phyloP scores from a whole-genome alignment of 1,140 invertebrate species.

The Pseudobourletiella spinata region DNA sequence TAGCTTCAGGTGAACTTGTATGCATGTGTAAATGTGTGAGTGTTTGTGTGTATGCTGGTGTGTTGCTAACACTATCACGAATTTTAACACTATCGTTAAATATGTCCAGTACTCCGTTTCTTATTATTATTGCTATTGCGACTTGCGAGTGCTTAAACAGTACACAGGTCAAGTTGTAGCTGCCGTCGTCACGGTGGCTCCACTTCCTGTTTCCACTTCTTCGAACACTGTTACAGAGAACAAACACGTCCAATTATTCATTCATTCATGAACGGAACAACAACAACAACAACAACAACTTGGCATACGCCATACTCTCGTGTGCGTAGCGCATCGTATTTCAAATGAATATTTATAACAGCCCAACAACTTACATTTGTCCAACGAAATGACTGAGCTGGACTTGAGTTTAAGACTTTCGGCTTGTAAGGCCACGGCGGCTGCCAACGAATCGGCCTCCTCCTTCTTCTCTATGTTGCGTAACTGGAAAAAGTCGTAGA shows the following conservation, averaged over 20 bases:
- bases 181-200: constrained; percentile 19
- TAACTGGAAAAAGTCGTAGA: constrained; percentile 80
- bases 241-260: neutral
- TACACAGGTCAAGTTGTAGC: constrained; percentile 16
- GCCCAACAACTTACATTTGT: constrained; percentile 59
- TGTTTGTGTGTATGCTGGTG: too few relatives aligned
- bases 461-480: constrained; percentile 65
- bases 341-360: too few relatives aligned
- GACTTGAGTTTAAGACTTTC: constrained; percentile 18
- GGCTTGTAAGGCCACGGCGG: constrained; percentile 56
- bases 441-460: constrained; percentile 56
- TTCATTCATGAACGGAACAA: neutral
- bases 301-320: neutral
- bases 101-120: too few relatives aligned
- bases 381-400: constrained; percentile 70
- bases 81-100: too few relatives aligned
- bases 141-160: neutral
- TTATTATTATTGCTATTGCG: too few relatives aligned
- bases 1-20: too few relatives aligned
- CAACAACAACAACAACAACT: neutral
- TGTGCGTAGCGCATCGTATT: too few relatives aligned
- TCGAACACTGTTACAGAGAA: constrained; percentile 19
- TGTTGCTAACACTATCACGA: too few relatives aligned
- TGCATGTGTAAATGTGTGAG: too few relatives aligned
- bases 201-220: constrained; percentile 19